Percentiles rank a stretch among this genome's conserved stretches.
phyloP scores from a whole-genome alignment of 2,113 vertebrate species.

The Geococcyx californianus region DNA sequence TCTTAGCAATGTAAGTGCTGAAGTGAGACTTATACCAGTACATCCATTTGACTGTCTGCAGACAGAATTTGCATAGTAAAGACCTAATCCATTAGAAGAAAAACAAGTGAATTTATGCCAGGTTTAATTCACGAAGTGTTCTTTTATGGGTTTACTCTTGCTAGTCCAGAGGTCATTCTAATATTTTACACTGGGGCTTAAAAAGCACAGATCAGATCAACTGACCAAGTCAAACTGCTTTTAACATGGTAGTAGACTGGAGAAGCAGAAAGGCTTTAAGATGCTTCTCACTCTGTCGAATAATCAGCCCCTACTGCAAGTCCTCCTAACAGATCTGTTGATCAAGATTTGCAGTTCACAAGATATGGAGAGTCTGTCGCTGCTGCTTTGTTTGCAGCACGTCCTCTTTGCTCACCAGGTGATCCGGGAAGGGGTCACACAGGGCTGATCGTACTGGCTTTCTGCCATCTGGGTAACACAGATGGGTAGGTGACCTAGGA shows the following conservation, averaged over 20 bases:
- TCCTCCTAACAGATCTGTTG: too few species aligned
- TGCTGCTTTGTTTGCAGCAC: background rate
- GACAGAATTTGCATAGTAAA: constrained; percentile 30
- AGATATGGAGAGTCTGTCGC: background rate
- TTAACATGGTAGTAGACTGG: background rate
- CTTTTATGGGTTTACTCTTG: background rate
- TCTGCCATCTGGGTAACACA: background rate
- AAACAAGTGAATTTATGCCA: background rate
- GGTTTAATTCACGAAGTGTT: background rate
- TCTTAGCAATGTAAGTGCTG: constrained; percentile 37
- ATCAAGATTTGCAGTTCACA: background rate
- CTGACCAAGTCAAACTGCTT: background rate
- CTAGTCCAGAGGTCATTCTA: background rate
- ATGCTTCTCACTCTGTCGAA: too few species aligned
- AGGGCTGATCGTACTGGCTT: background rate
- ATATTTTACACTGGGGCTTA: background rate
- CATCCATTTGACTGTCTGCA: background rate
- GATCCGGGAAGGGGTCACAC: background rate
- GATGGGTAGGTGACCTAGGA: background rate
- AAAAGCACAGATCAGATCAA: background rate
- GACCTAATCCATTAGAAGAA: background rate
- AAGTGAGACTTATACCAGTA: constrained; percentile 41
- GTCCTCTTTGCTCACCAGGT: too few species aligned
- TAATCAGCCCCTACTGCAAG: background rate
- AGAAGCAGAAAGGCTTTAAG: background rate